Evolutionary conservation across 2,113 vertebrate genomes (phyloP).

Genomic region (Haplochromis burtoni): DNA sequence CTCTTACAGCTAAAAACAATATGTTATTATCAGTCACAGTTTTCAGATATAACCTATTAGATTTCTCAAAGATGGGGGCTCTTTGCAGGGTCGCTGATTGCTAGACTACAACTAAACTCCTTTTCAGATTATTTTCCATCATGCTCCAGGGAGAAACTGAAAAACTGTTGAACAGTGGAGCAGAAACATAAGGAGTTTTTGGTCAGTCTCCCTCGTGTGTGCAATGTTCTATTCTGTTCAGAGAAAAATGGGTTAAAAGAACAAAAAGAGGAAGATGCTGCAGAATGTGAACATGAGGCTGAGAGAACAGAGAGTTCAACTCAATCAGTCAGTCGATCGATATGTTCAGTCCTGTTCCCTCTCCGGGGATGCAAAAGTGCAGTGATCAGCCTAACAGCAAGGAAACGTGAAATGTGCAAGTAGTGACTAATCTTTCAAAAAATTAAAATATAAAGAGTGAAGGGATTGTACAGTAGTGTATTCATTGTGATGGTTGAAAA

Average conservation of each 20-base stretch:
- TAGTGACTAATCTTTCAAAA: not conserved
- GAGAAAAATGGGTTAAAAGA: fast-evolving
- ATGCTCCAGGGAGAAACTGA: not conserved
- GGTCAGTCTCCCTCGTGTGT: not conserved
- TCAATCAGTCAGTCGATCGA: not conserved
- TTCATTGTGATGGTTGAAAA: not conserved
- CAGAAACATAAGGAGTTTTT: not conserved
- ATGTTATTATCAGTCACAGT: not conserved
- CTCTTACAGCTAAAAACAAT: not conserved
- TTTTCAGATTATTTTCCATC: not conserved
- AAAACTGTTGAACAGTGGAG: not conserved
- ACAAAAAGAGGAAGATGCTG: not conserved
- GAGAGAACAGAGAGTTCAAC: not conserved
- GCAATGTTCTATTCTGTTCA: not conserved
- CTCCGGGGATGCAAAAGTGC: not conserved
- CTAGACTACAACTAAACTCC: fast-evolving
- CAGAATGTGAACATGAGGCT: not conserved
- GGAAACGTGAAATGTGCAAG: not conserved
- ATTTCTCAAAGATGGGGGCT: not conserved
- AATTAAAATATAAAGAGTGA: fast-evolving
- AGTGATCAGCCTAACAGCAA: not conserved
- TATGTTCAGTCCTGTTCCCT: not conserved
- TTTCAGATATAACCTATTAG: not conserved
- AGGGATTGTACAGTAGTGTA: not conserved
- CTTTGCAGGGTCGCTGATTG: not conserved